Evolutionary conservation across 2,888 invertebrate species (phyloP).

Genomic region (Zeuzera pyrina): DNA sequence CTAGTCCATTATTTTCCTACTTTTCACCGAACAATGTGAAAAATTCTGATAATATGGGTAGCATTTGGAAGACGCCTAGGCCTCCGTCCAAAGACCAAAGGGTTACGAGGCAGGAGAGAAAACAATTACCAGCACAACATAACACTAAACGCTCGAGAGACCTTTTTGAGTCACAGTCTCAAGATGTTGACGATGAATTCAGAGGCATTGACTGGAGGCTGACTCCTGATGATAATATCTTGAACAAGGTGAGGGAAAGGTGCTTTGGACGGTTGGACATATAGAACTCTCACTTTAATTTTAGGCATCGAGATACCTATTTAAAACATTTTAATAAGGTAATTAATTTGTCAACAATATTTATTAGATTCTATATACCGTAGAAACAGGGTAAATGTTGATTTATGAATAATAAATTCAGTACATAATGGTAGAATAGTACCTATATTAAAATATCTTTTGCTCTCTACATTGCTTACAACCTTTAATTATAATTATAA

Average conservation of each 20-base stretch:
- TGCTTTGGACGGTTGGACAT: slow-evolving; percentile 49
- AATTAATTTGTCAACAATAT: too few relatives aligned
- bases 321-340: too few relatives aligned
- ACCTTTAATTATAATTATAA: too few relatives aligned
- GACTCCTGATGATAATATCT: slow-evolving; percentile 46
- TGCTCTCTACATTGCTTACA: too few relatives aligned
- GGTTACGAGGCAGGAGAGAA: slow-evolving; percentile 10
- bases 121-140: slow-evolving; percentile 11
- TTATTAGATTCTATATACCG: too few relatives aligned
- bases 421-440: too few relatives aligned
- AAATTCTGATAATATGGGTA: slow-evolving; percentile 23
- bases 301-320: too few relatives aligned
- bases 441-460: too few relatives aligned
- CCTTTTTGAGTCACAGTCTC: slow-evolving; percentile 54
- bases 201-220: slow-evolving; percentile 42
- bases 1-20: slow-evolving; percentile 56
- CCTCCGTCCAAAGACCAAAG: slow-evolving; percentile 22
- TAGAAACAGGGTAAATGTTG: too few relatives aligned
- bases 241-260: slow-evolving; percentile 45
- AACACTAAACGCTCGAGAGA: slow-evolving; percentile 45
- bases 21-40: slow-evolving; percentile 43
- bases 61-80: slow-evolving; percentile 40
- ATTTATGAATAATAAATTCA: too few relatives aligned
- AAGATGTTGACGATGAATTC: slow-evolving; percentile 37
- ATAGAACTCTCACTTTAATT: slow-evolving; percentile 26